Conservation (phyloP, 2,888 invertebrate genomes). For the Pelosia muscerda region DNA sequence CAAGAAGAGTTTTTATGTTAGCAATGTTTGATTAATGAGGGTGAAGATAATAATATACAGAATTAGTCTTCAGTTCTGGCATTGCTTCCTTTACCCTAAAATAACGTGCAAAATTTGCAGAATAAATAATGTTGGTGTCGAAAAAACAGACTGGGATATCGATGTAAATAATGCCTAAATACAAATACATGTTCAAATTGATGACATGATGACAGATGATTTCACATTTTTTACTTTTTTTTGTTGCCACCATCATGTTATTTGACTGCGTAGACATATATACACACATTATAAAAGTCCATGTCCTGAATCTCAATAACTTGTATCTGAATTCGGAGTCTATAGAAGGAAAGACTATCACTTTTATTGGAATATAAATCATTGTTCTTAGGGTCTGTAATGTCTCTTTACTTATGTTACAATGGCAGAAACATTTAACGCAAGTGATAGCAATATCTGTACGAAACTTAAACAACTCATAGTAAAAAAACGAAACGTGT, state of each 20-base stretch:
- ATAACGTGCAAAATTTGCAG: not conserved
- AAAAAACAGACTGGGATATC: not conserved
- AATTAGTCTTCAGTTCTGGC: not conserved
- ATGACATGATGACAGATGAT: not conserved
- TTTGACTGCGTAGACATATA: not conserved
- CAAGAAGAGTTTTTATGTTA: slow-evolving; percentile 3
- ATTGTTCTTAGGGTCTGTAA: not conserved
- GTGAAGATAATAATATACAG: slow-evolving; percentile 12
- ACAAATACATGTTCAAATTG: not conserved
- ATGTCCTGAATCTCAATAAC: not conserved
- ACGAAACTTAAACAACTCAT: not conserved
- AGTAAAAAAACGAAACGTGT: not conserved
- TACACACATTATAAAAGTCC: not conserved
- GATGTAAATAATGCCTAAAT: not conserved
- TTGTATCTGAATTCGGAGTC: not conserved
- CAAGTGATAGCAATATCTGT: not conserved
- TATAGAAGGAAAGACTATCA: not conserved
- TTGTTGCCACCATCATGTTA: not conserved
- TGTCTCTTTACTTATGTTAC: no score
- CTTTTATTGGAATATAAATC: not conserved
- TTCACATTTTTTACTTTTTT: not conserved
- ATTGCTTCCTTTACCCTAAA: not conserved
- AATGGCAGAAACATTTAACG: no score
- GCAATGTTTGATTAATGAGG: slow-evolving; percentile 23
- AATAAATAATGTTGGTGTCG: not conserved